Evolutionary conservation across 2,113 vertebrate species (phyloP).

Genomic region (Dipodomys merriami): DNA sequence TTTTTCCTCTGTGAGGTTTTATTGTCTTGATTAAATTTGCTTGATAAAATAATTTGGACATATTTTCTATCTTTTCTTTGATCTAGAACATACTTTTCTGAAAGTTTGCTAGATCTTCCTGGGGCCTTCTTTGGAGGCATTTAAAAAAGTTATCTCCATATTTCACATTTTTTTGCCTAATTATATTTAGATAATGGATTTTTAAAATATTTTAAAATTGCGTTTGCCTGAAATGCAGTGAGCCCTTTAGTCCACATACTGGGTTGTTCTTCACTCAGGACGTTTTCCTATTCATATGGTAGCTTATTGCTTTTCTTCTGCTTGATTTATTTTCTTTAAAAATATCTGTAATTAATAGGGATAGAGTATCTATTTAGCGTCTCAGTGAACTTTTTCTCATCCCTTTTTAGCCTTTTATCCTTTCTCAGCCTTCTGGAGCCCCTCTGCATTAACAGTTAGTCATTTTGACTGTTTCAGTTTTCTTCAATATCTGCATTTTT

Average conservation of each 20-base stretch:
- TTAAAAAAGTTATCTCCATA: constrained; percentile 27
- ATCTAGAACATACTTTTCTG: not conserved
- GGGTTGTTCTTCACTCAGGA: constrained; percentile 18
- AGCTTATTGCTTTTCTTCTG: constrained; percentile 51
- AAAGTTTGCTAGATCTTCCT: constrained; percentile 29
- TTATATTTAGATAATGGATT: constrained; percentile 34
- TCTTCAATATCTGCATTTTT: not conserved
- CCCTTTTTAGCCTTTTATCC: not conserved
- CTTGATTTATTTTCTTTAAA: constrained; percentile 49
- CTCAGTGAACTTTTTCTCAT: not conserved
- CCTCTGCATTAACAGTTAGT: not conserved
- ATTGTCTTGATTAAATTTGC: constrained; percentile 32
- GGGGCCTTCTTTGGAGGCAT: not conserved
- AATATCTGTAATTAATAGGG: constrained; percentile 24
- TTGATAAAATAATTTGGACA: not conserved
- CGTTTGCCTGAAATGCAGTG: constrained; percentile 56
- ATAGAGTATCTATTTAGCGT: too few species aligned
- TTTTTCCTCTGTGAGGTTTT: not conserved
- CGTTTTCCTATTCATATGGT: constrained; percentile 37
- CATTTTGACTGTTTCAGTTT: constrained; percentile 1
- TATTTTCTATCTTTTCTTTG: not conserved
- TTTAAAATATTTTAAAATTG: constrained; percentile 56
- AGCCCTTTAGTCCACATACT: not conserved
- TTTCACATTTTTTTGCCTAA: constrained; percentile 54
- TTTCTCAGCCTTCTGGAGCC: not conserved